Conservation (phyloP, 2,797 vertebrate species). For the Hozukius guyotensis region DNA sequence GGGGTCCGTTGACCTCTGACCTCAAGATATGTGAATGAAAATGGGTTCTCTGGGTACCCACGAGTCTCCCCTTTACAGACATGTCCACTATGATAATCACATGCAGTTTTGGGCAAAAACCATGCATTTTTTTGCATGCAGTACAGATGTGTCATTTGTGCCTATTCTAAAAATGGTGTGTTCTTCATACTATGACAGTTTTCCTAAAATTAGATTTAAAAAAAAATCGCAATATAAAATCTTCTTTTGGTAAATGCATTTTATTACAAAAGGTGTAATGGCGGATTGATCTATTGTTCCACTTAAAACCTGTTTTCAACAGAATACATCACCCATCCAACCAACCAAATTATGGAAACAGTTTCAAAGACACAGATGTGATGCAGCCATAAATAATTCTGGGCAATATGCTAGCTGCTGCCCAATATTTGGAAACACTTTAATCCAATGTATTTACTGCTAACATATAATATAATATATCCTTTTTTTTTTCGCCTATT, state of each 20-base stretch:
- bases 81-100: too few relatives aligned
- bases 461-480: slow-evolving; percentile 7
- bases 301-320: slow-evolving; percentile 10
- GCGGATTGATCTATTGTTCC: neutral
- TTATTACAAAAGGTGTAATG: neutral
- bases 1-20: accelerated
- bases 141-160: too few relatives aligned
- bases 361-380: slow-evolving; percentile 31
- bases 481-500: too few relatives aligned
- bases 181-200: too few relatives aligned
- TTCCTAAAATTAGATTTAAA: too few relatives aligned
- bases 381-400: slow-evolving; percentile 2
- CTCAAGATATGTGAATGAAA: too few relatives aligned
- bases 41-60: too few relatives aligned
- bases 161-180: too few relatives aligned
- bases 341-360: neutral
- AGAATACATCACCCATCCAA: neutral
- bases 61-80: too few relatives aligned
- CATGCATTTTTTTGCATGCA: too few relatives aligned
- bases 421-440: slow-evolving; percentile 5
- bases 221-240: neutral
- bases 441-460: slow-evolving; percentile 14
- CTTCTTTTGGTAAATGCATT: neutral
- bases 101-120: too few relatives aligned
- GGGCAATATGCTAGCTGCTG: neutral